Conservation (phyloP, 2,113 vertebrate genomes). For the Henicopernis longicauda region DNA sequence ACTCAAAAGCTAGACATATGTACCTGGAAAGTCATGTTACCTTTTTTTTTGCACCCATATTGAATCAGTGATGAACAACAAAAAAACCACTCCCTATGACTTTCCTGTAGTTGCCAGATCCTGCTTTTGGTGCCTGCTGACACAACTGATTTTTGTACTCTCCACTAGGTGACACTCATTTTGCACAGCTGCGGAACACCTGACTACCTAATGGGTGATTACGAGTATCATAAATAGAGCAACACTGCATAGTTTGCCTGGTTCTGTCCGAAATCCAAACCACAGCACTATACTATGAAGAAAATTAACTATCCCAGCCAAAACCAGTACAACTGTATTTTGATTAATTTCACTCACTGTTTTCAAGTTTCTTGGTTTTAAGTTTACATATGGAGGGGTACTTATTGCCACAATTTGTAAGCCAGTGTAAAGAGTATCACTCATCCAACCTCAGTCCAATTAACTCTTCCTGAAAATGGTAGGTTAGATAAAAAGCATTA, state of each 20-base stretch:
- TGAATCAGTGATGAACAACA: background rate
- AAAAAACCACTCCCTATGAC: background rate
- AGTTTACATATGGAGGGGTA: background rate
- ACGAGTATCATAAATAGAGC: accelerated
- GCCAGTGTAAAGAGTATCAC: background rate
- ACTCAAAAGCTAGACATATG: background rate
- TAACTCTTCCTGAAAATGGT: background rate
- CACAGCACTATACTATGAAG: background rate
- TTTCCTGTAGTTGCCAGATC: background rate
- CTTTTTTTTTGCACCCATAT: background rate
- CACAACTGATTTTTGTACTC: background rate
- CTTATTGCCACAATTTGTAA: background rate
- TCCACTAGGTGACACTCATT: background rate
- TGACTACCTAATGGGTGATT: background rate
- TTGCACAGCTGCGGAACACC: background rate
- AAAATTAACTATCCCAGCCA: background rate
- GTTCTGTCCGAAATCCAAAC: background rate
- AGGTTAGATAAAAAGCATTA: background rate
- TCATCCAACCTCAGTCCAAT: background rate
- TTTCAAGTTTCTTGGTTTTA: background rate
- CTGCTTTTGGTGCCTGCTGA: background rate
- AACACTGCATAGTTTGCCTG: background rate
- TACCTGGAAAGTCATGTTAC: background rate
- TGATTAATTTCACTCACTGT: background rate
- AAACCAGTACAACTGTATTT: background rate